phyloP scores from a whole-genome alignment of 2,888 invertebrate species.

The Lasius fuliginosus region DNA sequence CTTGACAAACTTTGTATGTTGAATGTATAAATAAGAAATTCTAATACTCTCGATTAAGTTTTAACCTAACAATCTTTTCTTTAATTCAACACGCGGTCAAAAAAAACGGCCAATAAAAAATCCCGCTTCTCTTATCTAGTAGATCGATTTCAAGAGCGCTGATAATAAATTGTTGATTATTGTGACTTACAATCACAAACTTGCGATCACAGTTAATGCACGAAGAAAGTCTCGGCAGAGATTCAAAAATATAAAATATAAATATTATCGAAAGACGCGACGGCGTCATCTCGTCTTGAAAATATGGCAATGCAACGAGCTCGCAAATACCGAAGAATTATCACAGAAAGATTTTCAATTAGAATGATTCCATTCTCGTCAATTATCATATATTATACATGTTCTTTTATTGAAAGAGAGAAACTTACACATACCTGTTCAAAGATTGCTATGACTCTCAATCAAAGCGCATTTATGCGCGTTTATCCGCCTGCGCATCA shows the following conservation, averaged over 20 bases:
- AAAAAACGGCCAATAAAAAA: not conserved
- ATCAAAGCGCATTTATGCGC: not conserved
- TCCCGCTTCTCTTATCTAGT: not conserved
- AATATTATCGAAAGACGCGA: not conserved
- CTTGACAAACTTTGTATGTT: too few relatives aligned
- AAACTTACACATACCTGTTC: not conserved
- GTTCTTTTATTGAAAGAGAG: not conserved
- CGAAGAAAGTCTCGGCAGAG: not conserved
- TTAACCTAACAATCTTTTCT: not conserved
- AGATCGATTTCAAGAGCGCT: not conserved
- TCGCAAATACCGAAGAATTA: not conserved
- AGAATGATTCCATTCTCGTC: not conserved
- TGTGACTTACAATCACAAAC: not conserved
- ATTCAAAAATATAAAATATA: not conserved
- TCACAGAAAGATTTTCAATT: not conserved
- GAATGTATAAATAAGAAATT: too few relatives aligned
- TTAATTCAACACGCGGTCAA: not conserved
- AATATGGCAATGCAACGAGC: not conserved
- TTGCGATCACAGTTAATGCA: not conserved
- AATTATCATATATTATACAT: not conserved
- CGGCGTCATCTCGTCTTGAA: not conserved
- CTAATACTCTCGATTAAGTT: not conserved
- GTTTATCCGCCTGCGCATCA: not conserved
- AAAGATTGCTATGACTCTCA: not conserved
- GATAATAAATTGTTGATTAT: not conserved